A percentile compares a stretch with the other conserved stretches of the same genome.
phyloP scores from a whole-genome alignment of 2,888 invertebrate species.

The Andrena praecox region DNA sequence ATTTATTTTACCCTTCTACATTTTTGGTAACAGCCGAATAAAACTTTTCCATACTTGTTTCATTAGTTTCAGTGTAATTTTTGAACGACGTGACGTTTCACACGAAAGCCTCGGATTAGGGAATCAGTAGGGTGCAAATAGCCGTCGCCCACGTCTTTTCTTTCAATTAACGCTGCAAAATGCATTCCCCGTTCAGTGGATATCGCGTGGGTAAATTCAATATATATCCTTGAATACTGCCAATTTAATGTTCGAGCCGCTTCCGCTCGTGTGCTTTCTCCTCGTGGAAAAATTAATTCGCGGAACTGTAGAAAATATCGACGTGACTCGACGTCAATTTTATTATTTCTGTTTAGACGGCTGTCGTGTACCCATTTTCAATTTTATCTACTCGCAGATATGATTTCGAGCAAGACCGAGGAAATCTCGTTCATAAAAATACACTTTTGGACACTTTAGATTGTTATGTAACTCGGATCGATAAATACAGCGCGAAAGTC shows the following conservation, averaged over 20 bases:
- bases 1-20: too few relatives aligned
- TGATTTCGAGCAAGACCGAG: background rate
- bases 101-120: background rate
- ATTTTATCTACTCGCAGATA: background rate
- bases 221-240: slow-evolving; percentile 27
- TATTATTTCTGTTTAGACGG: background rate
- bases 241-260: slow-evolving; percentile 13
- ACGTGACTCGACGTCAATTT: background rate
- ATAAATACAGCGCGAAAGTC: background rate
- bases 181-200: background rate
- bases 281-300: background rate
- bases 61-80: too few relatives aligned
- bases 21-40: too few relatives aligned
- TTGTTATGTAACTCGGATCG: too few relatives aligned
- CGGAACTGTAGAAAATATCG: background rate
- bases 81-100: too few relatives aligned
- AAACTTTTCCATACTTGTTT: too few relatives aligned
- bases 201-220: slow-evolving; percentile 15
- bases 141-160: background rate
- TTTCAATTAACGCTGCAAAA: slow-evolving; percentile 18
- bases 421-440: background rate
- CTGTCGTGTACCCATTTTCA: background rate
- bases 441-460: background rate
- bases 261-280: background rate
- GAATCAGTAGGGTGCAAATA: background rate